Base-by-base conservation (phyloP, 2,888 invertebrate genomes). In the Dolomedes plantarius region DNA sequence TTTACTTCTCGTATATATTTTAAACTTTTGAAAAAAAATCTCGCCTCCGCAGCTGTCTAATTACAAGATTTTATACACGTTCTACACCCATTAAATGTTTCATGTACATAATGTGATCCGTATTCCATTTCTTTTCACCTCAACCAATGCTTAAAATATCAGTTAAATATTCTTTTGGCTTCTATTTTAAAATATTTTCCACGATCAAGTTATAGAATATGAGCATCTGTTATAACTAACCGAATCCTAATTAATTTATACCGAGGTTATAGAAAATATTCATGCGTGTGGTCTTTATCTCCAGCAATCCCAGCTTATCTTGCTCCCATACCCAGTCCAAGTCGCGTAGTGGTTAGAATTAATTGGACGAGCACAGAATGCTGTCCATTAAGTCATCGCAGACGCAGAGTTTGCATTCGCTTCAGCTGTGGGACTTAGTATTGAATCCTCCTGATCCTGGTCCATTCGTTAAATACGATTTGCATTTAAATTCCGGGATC, bases 391-490 rank as follows among this genome's bases (percentile, higher is more conserved):
- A 67, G 67, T 67, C 19, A n/a, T 67, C 7, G 19, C 65, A 6
- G 36, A 16, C 1, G 32, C 31, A 28, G 23, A 6, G 67, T 19
- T 67, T 23, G 23, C 23, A 56, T 56, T 56, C 56, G 3, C 56
- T n/a, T 67, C 67, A 19, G 31, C 16, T 32, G 31, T 5, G 0
- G n/a, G 19, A 32, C n/a, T 32, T 32, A n/a, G 6, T 5, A 13
- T 0, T 2, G 32, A 32, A 67, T 19, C 19, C 19, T 23, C 11
- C 32, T 32, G 67, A 67, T 67, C 23, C 67, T 67, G 19, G 16
- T 23, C 36, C 67, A 32, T 67, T 67, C 67, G 36, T 67, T 67
- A 67, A 67, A 67, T 29, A n/a, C 36, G 67, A 67, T 67, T 67
- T 67, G 7, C 67, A 67, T 67, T 67, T 67, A 67, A 67, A 67